phyloP scores from a whole-genome alignment of 2,888 invertebrate genomes.

The Auanema sp. region DNA sequence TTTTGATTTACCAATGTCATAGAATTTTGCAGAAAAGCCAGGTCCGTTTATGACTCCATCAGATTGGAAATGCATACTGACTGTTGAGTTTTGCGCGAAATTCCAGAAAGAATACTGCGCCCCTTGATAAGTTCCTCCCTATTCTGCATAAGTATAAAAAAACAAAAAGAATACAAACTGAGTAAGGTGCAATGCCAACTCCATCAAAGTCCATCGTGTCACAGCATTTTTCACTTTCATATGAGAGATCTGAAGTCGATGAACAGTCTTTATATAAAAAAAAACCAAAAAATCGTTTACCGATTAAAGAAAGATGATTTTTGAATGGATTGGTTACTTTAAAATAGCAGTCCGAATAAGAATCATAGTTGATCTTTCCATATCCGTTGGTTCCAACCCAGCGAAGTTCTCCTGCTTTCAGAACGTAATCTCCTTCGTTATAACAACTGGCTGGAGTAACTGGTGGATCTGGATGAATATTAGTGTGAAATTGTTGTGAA shows the following conservation, averaged over 20 bases:
- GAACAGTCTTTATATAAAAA: not conserved
- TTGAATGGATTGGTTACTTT: not conserved
- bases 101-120: not conserved
- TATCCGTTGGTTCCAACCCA: not conserved
- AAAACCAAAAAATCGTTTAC: not conserved
- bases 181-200: not conserved
- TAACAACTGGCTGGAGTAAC: too few species aligned
- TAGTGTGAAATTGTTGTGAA: too few species aligned
- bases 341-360: not conserved
- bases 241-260: not conserved
- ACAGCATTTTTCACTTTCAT: conserved; percentile 7
- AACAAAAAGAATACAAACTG: not conserved
- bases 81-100: not conserved
- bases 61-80: conserved; percentile 3
- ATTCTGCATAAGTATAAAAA: not conserved
- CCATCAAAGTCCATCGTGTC: conserved; percentile 8
- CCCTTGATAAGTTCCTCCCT: conserved; percentile 5
- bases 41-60: conserved; percentile 1
- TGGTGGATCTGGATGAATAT: too few species aligned
- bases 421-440: too few species aligned
- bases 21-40: not conserved
- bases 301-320: conserved; percentile 2
- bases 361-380: not conserved
- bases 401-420: too few species aligned
- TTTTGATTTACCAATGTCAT: not conserved